phyloP scores from a whole-genome alignment of 1,140 invertebrate genomes.

The Holcopasites calliopsidis region DNA sequence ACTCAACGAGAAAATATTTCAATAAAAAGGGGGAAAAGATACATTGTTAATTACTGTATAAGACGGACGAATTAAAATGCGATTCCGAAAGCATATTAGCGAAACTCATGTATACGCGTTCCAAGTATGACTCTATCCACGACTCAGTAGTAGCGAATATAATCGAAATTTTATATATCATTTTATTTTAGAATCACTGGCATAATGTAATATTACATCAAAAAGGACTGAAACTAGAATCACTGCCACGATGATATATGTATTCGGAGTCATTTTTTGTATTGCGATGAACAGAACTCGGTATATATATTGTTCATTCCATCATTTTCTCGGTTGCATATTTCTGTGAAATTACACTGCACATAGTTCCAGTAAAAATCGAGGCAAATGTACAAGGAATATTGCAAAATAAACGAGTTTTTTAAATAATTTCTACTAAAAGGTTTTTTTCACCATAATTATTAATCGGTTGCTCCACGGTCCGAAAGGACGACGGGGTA shows the following conservation, averaged over 20 bases:
- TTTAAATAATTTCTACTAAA: constrained; percentile 60
- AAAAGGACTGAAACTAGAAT: constrained; percentile 18
- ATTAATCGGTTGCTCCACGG: neutral
- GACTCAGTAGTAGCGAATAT: constrained; percentile 20
- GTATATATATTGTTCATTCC: constrained; percentile 63
- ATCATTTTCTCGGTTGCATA: constrained; percentile 54
- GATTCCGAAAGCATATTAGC: constrained; percentile 2
- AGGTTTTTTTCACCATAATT: neutral
- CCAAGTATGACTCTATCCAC: constrained; percentile 27
- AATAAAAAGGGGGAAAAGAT: constrained; percentile 18
- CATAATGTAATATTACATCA: too few relatives aligned
- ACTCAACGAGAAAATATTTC: constrained; percentile 51
- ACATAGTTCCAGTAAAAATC: constrained; percentile 29
- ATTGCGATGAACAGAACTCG: constrained; percentile 45
- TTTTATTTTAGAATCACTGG: constrained; percentile 27
- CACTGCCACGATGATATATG: constrained; percentile 60
- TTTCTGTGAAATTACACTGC: constrained; percentile 52
- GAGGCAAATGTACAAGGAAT: constrained; percentile 68
- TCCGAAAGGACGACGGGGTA: neutral
- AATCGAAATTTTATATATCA: constrained; percentile 37
- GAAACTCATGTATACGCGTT: constrained; percentile 33
- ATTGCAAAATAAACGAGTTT: constrained; percentile 73
- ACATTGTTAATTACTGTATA: constrained; percentile 58
- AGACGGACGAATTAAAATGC: constrained; percentile 13
- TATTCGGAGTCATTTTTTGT: constrained; percentile 46